These are phyloP conservation scores for Strigops habroptila DNA, from an alignment of 2,113 vertebrate genomes.

Conservation along the genomic window DNA sequence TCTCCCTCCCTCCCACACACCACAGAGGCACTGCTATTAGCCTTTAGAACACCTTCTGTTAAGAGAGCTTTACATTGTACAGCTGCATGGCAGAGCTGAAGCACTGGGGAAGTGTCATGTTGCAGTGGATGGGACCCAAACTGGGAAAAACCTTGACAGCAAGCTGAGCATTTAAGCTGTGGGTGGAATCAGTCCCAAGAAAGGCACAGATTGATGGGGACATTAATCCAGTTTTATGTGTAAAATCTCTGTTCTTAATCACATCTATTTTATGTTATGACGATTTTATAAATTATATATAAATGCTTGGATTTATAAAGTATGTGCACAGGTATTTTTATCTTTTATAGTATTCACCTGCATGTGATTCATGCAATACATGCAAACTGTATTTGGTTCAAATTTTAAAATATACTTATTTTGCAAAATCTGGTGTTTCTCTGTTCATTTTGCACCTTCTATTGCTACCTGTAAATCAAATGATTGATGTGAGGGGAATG, in stretches of 20 bases:
- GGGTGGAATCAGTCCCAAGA: neutral
- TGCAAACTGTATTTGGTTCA: neutral
- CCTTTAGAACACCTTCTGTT: neutral
- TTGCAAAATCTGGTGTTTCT: neutral
- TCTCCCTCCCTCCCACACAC: neutral
- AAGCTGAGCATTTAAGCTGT: neutral
- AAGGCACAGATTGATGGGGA: neutral
- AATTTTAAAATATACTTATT: conserved; percentile 45
- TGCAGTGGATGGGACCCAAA: neutral
- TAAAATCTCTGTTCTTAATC: neutral
- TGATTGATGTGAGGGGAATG: neutral
- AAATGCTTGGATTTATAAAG: neutral
- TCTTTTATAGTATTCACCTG: conserved; percentile 29
- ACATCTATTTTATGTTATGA: neutral
- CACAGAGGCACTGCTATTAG: accelerated
- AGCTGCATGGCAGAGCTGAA: neutral
- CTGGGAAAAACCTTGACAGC: neutral
- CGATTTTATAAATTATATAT: neutral
- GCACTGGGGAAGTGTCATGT: neutral
- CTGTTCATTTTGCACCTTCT: neutral
- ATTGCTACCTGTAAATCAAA: neutral
- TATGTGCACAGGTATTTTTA: conserved; percentile 8
- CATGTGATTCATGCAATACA: neutral
- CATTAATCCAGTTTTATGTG: neutral
- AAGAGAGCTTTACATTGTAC: neutral